Conservation (phyloP, 2,113 vertebrate species). For the Spea bombifrons region DNA sequence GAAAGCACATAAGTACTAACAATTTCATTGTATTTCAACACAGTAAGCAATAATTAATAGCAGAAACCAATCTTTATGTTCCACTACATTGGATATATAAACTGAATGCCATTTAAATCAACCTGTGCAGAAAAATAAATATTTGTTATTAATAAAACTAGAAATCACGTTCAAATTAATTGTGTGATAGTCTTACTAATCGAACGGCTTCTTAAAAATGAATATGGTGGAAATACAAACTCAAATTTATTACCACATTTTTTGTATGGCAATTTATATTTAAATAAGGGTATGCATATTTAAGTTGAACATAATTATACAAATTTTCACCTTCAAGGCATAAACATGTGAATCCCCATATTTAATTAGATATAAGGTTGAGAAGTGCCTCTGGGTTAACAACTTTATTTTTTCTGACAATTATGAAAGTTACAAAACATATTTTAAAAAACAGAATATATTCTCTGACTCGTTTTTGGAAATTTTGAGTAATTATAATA, state of each 20-base stretch:
- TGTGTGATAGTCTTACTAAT: too few relatives aligned
- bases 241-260: not conserved
- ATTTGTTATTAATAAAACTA: too few relatives aligned
- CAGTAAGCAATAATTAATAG: too few relatives aligned
- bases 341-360: not conserved
- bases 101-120: too few relatives aligned
- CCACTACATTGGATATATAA: too few relatives aligned
- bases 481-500: not conserved
- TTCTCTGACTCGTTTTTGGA: not conserved
- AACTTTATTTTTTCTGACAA: not conserved
- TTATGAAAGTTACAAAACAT: not conserved
- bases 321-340: conserved; percentile 5
- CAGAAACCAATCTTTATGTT: too few relatives aligned
- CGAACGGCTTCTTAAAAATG: not conserved
- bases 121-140: too few relatives aligned
- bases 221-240: not conserved
- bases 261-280: not conserved
- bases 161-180: too few relatives aligned
- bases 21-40: too few relatives aligned
- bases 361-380: conserved; percentile 5
- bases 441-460: too few relatives aligned
- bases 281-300: conserved; percentile 1
- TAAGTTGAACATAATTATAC: conserved; percentile 1
- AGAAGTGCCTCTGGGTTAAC: not conserved
- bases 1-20: too few relatives aligned